phyloP scores from a whole-genome alignment of 2,113 vertebrate species.

The Oreochromis spilurus region DNA sequence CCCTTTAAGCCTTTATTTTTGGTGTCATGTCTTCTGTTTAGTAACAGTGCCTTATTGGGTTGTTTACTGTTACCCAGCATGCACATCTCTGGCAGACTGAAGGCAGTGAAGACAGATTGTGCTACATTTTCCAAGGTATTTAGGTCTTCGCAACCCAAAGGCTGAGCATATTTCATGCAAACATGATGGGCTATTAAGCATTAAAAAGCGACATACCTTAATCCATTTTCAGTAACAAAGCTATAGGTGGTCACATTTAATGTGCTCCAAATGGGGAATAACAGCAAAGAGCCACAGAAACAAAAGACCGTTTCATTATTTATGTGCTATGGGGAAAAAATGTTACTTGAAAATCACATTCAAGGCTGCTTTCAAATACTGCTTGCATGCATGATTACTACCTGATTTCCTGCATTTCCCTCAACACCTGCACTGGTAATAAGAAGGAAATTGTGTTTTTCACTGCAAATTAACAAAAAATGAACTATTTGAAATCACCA shows the following conservation, averaged over 20 bases:
- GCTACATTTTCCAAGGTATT: background rate
- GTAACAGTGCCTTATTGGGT: background rate
- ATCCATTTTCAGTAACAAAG: background rate
- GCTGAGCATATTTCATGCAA: background rate
- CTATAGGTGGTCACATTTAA: background rate
- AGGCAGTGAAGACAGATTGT: background rate
- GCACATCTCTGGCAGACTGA: background rate
- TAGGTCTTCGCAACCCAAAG: background rate
- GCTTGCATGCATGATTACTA: background rate
- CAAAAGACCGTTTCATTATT: background rate
- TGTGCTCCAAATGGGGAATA: background rate
- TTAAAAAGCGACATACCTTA: background rate
- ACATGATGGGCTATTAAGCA: background rate
- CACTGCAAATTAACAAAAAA: background rate
- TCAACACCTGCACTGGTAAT: background rate
- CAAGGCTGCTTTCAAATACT: background rate
- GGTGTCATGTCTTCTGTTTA: background rate
- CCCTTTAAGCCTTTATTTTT: background rate
- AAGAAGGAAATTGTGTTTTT: conserved; percentile 6
- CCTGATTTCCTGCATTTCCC: background rate
- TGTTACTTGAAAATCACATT: background rate
- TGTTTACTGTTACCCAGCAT: background rate
- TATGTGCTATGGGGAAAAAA: background rate
- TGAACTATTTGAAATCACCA: background rate
- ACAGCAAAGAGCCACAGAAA: background rate